Evolutionary conservation across 1,140 invertebrate species (phyloP), one percentile per base, ranked within the genome.

Genomic region (Drosophila quadrilineata): DNA sequence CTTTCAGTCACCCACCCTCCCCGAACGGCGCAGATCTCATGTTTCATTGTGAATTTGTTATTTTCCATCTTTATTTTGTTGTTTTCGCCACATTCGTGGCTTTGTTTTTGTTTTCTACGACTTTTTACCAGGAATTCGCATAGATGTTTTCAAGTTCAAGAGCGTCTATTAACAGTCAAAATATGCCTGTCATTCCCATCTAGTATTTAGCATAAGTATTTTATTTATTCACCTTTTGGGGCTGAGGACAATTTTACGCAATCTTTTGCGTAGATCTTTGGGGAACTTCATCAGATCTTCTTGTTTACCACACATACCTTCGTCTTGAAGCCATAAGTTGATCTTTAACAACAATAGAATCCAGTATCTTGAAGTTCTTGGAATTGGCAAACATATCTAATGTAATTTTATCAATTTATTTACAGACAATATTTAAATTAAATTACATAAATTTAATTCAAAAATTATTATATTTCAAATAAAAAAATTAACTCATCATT

Each of bases 131-230:
- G 76, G 72, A 80, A 75, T 80, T 60, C 49, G 41, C 43, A 49
- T 38, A 41, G 65, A 31, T 59, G 12, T 79, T 79, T 80, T 80
- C 75, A 80, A 80, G 75, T 80, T 80, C 75, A 80, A 80, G 75
- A 80, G 60, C 75, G 71, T 26, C 57, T 21, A 19, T 21, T 21
- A 28, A 2, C 36, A 52, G 49, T 28, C 28, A 4, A 6, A 41
- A 17, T 36, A 4, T 19, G 48, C 19, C 45, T 45, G 28, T 54
- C 41, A 29, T 19, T 9, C 17, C 38, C 53, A 28, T 46, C 60
- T 66, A 52, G 56, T 60, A 28, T 46, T 66, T 66, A 52, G 56
- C 56, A 66, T 66, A 60, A 31, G 24, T 41, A 28, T 29, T 54
- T 9, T 28, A 19, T 54, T 10, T 28, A 8, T 28, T 54, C n/a